Evolutionary conservation across 2,888 invertebrate genomes (phyloP), one percentile per base, ranked within the genome.

Genomic region (Drosophila lacicola): DNA sequence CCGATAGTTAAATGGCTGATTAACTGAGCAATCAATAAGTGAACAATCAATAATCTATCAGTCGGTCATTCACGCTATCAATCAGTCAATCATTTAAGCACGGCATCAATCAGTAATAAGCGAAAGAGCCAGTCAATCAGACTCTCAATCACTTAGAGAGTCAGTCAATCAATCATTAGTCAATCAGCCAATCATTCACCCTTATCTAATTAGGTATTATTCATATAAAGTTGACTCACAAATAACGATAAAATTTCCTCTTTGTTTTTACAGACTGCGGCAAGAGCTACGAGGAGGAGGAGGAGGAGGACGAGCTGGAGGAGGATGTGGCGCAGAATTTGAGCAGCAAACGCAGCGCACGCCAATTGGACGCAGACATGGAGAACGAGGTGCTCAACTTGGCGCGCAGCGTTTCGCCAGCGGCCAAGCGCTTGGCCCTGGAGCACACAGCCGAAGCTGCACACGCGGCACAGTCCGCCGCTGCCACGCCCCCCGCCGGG

Each of bases 341-440:
- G 39, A 89, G 87, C 69, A 87, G 75, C 65, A 91, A 91, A 55
- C 91, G 91, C 9, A 70, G 55, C 25, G 68, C 74, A 2, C 72
- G 79, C 2, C 82, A 85, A 17, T 46, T 84, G 60, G 79, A 85
- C 36, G 66, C 78, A 0, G 78, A 84, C 14, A 63, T 73, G 45
- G 80, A 86, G 36, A 81, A 84, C 54, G 91, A 88, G 56, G 91
- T 90, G 3, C 78, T 92, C 0, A 90, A 91, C 64, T 56, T 91
- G 78, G 87, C 90, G 5, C 80, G 81, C 17, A 77, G 79, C 17
- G 63, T 45, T 21, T 42, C 77, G 41, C 73, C 87, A 8, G 67
- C 91, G 9, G 73, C 90, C 4, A 91, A 91, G 45, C 76, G 88
- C 3, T 5, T 67, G 37, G 86, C 81, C 1, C 42, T 70, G 3